Evolutionary conservation across 2,888 invertebrate species (phyloP), one percentile per base, ranked within the genome.

Genomic region (Scaptomyza reducta): DNA sequence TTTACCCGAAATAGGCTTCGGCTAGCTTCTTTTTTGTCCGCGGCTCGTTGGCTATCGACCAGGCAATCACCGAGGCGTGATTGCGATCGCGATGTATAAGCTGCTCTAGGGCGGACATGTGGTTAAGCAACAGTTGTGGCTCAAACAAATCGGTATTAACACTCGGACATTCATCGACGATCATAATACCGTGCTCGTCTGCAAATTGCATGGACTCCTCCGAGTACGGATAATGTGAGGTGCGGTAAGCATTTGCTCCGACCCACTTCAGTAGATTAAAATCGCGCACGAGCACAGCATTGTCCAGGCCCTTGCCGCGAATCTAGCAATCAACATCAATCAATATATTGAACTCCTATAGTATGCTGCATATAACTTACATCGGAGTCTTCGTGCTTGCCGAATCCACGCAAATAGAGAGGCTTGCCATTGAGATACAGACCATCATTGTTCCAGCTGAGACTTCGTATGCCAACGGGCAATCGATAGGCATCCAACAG

Each of bases 151-250:
- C 96, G 3, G 96, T 95, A 86, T 98, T 96, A 2, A 98, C 98
- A 61, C 97, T 97, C 0, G 99, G 97, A 85, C 97, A 97, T 91
- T 99, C 99, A 89, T 98, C 96, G 66, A 99, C 97, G 51, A 99
- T 96, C 93, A 98, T 97, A 78, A 99, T 97, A 13, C 99, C 99
- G 61, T 96, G 94, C 81, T 95, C 94, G 90, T 99, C 99, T 1
- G 98, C 98, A 89, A 97, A 93, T 88, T 98, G 97, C 94, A 99
- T 96, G 55, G 98, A 96, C 92, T 99, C 98, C 85, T 99, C 99
- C 0, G 98, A 97, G 91, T 99, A 99, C 0, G 99, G 99, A 92
- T 99, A 99, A 92, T 99, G 99, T 0, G 99, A 98, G 0, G 99
- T 99, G 27, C 99, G 94, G 92, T 97, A 98, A 0, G 96, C 95